Evolutionary conservation across 2,888 invertebrate genomes (phyloP).

Genomic region (Oligia latruncula): DNA sequence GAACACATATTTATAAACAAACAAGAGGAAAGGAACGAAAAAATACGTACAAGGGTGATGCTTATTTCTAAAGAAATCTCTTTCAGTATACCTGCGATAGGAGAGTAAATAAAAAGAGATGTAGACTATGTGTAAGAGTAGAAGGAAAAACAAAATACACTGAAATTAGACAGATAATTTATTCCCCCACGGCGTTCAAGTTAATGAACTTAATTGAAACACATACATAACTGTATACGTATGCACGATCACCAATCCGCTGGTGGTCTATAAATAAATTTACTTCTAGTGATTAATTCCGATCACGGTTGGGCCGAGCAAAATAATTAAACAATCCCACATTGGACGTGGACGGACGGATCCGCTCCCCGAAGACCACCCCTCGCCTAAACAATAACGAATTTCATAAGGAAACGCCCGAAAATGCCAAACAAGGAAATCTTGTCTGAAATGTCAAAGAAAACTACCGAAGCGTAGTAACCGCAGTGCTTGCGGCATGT

Average conservation of each 20-base stretch:
- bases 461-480: constrained; percentile 66
- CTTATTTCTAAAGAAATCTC: background rate
- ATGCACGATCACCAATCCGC: constrained; percentile 59
- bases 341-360: constrained; percentile 76
- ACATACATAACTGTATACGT: constrained; percentile 48
- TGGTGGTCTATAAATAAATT: constrained; percentile 76
- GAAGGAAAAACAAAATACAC: background rate
- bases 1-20: background rate
- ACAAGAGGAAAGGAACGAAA: background rate
- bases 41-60: background rate
- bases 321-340: constrained; percentile 89
- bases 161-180: constrained; percentile 30
- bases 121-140: background rate
- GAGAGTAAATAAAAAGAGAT: background rate
- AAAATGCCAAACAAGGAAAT: constrained; percentile 72
- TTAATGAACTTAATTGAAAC: constrained; percentile 49
- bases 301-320: constrained; percentile 82
- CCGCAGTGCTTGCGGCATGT: constrained; percentile 55
- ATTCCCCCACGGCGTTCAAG: constrained; percentile 39
- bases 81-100: background rate
- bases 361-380: constrained; percentile 76
- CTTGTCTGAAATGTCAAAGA: constrained; percentile 71
- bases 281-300: constrained; percentile 83
- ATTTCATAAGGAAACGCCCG: constrained; percentile 78
- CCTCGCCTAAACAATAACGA: constrained; percentile 77